Evolutionary conservation across 2,113 vertebrate species (phyloP).

Genomic region (Apeltes quadracus): DNA sequence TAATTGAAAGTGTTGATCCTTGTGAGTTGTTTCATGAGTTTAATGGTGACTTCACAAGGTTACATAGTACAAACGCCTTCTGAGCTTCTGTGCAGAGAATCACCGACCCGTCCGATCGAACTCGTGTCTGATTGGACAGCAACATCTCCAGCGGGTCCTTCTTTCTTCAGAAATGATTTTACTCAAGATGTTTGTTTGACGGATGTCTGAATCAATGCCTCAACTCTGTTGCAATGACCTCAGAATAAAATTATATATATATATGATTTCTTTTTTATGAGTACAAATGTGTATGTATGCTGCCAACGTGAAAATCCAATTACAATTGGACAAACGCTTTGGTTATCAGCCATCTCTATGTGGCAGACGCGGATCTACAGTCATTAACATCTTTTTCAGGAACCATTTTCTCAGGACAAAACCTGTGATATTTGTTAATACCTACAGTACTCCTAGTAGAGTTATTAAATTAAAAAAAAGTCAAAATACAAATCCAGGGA

Average conservation of each 20-base stretch:
- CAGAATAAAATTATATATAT: not conserved
- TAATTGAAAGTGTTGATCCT: constrained; percentile 19
- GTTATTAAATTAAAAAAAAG: not conserved
- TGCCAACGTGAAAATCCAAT: constrained; percentile 1
- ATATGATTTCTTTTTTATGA: not conserved
- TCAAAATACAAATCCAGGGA: not conserved
- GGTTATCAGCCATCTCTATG: not conserved
- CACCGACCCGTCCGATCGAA: constrained; percentile 1
- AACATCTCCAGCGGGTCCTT: not conserved
- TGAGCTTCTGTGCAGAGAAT: not conserved
- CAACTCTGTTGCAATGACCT: constrained; percentile 28
- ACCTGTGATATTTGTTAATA: not conserved
- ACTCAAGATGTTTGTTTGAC: constrained; percentile 2
- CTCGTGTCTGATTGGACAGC: not conserved
- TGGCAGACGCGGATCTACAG: not conserved
- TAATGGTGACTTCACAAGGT: constrained; percentile 14
- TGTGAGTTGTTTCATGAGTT: constrained; percentile 23
- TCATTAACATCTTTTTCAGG: constrained; percentile 1
- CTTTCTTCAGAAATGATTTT: constrained; percentile 16
- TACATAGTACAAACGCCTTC: constrained; percentile 10
- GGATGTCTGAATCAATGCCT: constrained; percentile 33
- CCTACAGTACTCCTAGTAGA: not conserved
- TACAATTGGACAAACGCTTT: not conserved
- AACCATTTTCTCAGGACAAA: not conserved
- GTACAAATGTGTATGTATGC: constrained; percentile 3